Evolutionary conservation across 2,888 invertebrate species (phyloP).

Genomic region (Lordiphosa andalusiaca): DNA sequence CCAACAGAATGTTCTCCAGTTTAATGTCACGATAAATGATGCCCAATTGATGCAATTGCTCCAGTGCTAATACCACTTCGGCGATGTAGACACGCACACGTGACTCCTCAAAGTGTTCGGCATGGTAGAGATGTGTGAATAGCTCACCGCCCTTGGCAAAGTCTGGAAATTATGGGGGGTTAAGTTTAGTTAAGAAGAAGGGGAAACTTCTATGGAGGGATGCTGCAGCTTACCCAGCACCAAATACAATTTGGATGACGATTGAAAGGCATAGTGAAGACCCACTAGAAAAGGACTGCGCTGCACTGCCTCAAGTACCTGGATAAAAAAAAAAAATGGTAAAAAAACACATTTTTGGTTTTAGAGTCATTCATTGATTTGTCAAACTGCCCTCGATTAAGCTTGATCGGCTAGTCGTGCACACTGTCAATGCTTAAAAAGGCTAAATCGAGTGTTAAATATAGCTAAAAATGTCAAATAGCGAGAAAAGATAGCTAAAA

Average conservation of each 20-base stretch:
- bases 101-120: conserved; percentile 93
- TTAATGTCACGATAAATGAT: conserved; percentile 99
- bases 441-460: no score
- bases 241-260: conserved; percentile 96
- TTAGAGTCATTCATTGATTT: no score
- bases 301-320: conserved; percentile 95
- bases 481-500: no score
- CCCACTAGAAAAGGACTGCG: conserved; percentile 98
- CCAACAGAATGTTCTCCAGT: conserved; percentile 96
- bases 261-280: conserved; percentile 98
- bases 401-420: no score
- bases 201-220: not conserved
- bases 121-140: conserved; percentile 97
- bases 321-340: conserved; percentile 4
- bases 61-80: conserved; percentile 96
- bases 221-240: conserved; percentile 89
- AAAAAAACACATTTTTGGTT: no score
- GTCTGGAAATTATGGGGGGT: conserved; percentile 85
- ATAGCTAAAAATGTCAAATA: no score
- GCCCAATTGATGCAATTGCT: conserved; percentile 97
- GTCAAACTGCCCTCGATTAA: no score
- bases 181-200: not conserved
- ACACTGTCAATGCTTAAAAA: no score
- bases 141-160: conserved; percentile 98
- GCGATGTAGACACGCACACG: conserved; percentile 97